A percentile compares a stretch with the other conserved stretches of the same genome.
These are phyloP conservation scores for Chlamydotis undulata DNA, from an alignment of 2,113 vertebrate species.

Conservation along the genomic window DNA sequence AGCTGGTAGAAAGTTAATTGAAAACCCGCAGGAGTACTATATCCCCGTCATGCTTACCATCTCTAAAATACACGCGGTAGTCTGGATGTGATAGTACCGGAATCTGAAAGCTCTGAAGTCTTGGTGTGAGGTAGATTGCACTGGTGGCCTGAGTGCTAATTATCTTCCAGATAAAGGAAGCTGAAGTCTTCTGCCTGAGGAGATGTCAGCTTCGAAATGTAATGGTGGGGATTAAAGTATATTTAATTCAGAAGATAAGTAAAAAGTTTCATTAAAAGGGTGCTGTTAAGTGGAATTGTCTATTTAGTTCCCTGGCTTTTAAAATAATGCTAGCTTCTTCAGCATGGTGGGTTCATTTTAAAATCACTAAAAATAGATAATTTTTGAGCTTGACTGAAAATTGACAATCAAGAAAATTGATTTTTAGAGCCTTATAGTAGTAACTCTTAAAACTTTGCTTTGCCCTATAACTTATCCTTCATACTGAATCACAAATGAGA, in stretches of 20 bases:
- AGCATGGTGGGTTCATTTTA: neutral
- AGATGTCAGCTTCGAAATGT: neutral
- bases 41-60: neutral
- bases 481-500: neutral
- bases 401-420: neutral
- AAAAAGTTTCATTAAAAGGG: neutral
- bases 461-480: neutral
- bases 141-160: neutral
- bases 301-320: neutral
- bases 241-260: slow-evolving; percentile 6
- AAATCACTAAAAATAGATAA: neutral
- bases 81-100: neutral
- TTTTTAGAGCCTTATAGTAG: neutral
- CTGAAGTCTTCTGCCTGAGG: neutral
- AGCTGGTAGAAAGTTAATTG: slow-evolving; percentile 33
- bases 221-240: neutral
- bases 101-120: neutral
- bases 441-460: neutral
- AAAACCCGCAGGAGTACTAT: neutral
- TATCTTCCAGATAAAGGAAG: neutral
- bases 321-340: neutral
- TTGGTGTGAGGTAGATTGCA: neutral
- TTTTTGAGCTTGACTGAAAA: neutral
- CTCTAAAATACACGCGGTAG: neutral
- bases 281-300: neutral